Evolutionary conservation across 2,888 invertebrate genomes (phyloP), one percentile per base, ranked within the genome.

Genomic region (Biston betularia): DNA sequence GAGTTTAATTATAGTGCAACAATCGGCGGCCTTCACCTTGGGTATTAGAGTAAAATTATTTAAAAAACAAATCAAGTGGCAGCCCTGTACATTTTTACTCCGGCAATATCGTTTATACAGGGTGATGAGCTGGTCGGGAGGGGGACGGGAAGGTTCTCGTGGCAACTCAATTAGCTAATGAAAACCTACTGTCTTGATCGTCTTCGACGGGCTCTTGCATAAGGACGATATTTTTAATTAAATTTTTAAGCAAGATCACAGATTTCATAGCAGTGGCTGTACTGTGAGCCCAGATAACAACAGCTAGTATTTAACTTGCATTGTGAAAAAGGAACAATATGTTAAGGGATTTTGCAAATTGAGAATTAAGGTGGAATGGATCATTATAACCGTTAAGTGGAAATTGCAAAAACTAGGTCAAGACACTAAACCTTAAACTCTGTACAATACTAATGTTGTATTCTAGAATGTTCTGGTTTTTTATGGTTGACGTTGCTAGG

Each of bases 121-220:
- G 57, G 76, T 78, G 83, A 85, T 80, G 82, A 82, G 79, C 8
- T 24, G 80, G 74, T 71, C 74, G 74, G 77, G 77, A 14, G n/a
- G 50, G 50, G 40, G 48, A 33, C 42, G 54, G 44, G 57, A 15
- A 49, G 54, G 53, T 12, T 48, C 46, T 54, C 49, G 58, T 64
- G 74, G 78, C 82, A 88, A 90, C 87, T 90, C 90, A 89, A 91
- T 92, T 92, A 91, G 90, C 85, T 91, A 90, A 91, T 92, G 92
- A 92, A 90, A 90, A 88, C 82, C 84, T 83, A 80, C 81, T 83
- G 82, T 82, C 84, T 81, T 85, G 85, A 86, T 86, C 79, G 81
- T 81, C 84, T 84, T 81, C 78, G 79, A 79, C 78, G 79, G 70
- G 76, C 75, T 71, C 42, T 68, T 69, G 48, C 52, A 49, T 57